Percentiles rank a stretch among this genome's conserved stretches.
These are phyloP conservation scores for Aquatica leii DNA, from an alignment of 2,888 invertebrate genomes.

Conservation along the genomic window DNA sequence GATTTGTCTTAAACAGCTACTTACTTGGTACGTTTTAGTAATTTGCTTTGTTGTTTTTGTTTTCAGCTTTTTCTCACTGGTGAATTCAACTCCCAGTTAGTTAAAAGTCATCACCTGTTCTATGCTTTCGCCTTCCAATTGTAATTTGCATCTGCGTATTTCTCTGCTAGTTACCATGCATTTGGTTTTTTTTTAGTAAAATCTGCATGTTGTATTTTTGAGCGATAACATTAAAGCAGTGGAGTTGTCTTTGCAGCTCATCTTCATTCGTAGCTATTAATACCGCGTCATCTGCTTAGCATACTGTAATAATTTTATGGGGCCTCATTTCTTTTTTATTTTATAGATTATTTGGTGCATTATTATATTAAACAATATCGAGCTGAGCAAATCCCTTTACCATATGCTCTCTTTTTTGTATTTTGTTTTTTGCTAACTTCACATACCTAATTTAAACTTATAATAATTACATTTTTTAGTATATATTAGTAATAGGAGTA, in stretches of 20 bases:
- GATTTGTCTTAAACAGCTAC: neutral
- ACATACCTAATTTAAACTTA: too few relatives aligned
- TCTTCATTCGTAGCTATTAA: neutral
- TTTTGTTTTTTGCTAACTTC: too few relatives aligned
- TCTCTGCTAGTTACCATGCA: neutral
- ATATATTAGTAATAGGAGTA: too few relatives aligned
- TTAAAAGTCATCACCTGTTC: conserved; percentile 3
- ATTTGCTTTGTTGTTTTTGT: neutral
- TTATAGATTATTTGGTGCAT: neutral
- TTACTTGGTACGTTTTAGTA: neutral
- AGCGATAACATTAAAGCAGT: neutral
- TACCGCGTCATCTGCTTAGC: neutral
- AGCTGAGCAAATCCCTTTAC: neutral
- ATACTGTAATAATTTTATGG: neutral
- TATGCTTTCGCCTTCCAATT: neutral
- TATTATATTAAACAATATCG: conserved; percentile 1
- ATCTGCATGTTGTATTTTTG: neutral
- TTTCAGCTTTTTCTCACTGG: neutral
- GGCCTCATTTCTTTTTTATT: neutral
- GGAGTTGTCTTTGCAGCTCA: neutral
- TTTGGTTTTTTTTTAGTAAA: neutral
- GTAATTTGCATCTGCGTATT: neutral
- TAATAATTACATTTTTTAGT: too few relatives aligned
- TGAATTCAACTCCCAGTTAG: neutral
- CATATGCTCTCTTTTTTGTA: neutral